Conservation (phyloP, 92 coral and sea anemone genomes). For the Plumapathes pennacea region DNA sequence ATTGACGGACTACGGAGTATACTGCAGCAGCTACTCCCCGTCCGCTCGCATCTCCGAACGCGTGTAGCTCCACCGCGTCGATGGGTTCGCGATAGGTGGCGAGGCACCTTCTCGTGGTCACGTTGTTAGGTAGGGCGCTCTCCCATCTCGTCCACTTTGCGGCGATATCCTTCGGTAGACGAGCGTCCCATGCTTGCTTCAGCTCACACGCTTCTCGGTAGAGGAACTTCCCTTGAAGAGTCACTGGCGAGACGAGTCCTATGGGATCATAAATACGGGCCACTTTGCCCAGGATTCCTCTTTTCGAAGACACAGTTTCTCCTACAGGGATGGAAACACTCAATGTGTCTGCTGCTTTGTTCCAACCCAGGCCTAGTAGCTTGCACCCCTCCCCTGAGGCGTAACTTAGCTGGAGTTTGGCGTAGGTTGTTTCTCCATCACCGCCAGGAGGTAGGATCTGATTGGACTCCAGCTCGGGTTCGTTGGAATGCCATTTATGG, state of each 20-base stretch:
- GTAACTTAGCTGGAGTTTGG: constrained; percentile 20
- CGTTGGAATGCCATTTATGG: constrained; percentile 34
- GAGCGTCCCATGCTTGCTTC: constrained; percentile 31
- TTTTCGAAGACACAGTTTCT: background rate
- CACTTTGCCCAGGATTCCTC: constrained; percentile 20
- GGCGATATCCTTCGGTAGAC: background rate
- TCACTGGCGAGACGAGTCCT: constrained; percentile 11
- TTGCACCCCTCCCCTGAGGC: background rate
- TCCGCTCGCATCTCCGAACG: constrained; percentile 34
- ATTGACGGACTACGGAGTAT: constrained; percentile 13
- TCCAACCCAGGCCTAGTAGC: constrained; percentile 1
- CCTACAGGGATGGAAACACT: background rate
- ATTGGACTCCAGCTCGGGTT: background rate
- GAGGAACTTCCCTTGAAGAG: constrained; percentile 16
- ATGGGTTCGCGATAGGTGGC: constrained; percentile 5
- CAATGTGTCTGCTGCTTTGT: constrained; percentile 1
- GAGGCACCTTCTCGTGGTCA: background rate
- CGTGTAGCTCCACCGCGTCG: constrained; percentile 8
- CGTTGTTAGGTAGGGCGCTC: constrained; percentile 4
- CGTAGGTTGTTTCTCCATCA: constrained; percentile 3
- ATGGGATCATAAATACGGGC: constrained; percentile 6
- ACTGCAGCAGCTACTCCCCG: constrained; percentile 29
- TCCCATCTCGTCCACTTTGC: constrained; percentile 23
- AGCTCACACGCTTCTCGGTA: constrained; percentile 22
- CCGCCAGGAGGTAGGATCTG: background rate